These are phyloP conservation scores for Brachyptera putata DNA, from an alignment of 2,888 invertebrate genomes.

Conservation along the genomic window DNA sequence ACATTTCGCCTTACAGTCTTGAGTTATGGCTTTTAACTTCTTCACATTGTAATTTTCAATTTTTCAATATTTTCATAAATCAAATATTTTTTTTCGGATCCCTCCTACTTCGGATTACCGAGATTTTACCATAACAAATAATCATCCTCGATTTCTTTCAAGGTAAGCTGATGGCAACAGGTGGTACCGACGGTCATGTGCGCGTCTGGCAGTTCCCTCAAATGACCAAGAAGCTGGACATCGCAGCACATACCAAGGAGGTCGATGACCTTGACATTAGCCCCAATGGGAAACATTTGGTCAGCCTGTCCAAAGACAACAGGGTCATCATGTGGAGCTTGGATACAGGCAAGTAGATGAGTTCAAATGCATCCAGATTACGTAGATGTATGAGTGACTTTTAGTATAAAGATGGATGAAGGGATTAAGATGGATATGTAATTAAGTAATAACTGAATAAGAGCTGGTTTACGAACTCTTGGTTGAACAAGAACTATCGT, in stretches of 20 bases:
- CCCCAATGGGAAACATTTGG: constrained; percentile 58
- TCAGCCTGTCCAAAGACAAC: neutral
- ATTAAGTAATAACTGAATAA: too few relatives aligned
- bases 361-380: neutral
- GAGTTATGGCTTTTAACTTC: too few relatives aligned
- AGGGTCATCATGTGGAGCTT: neutral
- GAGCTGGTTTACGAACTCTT: too few relatives aligned
- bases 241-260: constrained; percentile 82
- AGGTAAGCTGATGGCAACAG: constrained; percentile 81
- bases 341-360: neutral
- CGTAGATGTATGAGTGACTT: neutral
- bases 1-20: too few relatives aligned
- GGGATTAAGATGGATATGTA: too few relatives aligned
- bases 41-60: too few relatives aligned
- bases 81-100: too few relatives aligned
- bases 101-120: too few relatives aligned
- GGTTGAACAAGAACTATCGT: too few relatives aligned
- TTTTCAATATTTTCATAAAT: too few relatives aligned
- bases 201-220: constrained; percentile 87
- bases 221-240: constrained; percentile 62
- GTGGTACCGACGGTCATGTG: constrained; percentile 84
- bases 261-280: constrained; percentile 93
- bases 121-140: neutral
- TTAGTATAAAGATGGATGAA: too few relatives aligned
- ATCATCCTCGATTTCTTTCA: constrained; percentile 41